phyloP scores from a whole-genome alignment of 2,888 invertebrate genomes.

The Mythimna albipuncta region DNA sequence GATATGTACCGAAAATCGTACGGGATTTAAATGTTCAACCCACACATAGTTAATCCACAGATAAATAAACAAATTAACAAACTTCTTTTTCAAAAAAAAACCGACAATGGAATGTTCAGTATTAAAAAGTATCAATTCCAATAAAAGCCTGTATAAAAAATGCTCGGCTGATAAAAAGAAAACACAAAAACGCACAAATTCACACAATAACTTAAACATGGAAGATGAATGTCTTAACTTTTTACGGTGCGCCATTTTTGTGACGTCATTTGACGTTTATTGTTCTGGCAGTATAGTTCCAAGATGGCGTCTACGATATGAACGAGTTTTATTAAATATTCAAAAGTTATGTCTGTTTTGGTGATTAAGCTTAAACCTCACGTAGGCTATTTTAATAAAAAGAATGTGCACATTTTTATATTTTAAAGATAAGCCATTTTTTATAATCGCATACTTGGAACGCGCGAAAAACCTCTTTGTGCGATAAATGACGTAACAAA shows the following conservation, averaged over 20 bases:
- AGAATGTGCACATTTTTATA: constrained; percentile 54
- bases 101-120: constrained; percentile 64
- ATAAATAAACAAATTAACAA: constrained; percentile 69
- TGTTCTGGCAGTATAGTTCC: constrained; percentile 58
- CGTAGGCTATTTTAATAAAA: constrained; percentile 62
- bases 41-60: constrained; percentile 63
- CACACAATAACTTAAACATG: constrained; percentile 68
- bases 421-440: constrained; percentile 50
- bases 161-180: constrained; percentile 61
- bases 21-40: constrained; percentile 63
- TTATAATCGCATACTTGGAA: constrained; percentile 40
- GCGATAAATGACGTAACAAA: constrained; percentile 59
- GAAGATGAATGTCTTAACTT: constrained; percentile 65
- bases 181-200: constrained; percentile 67
- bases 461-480: constrained; percentile 34
- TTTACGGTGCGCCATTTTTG: constrained; percentile 60
- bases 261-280: constrained; percentile 66
- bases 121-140: constrained; percentile 67
- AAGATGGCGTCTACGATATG: constrained; percentile 60
- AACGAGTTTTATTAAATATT: constrained; percentile 60
- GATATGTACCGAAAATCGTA: constrained; percentile 63
- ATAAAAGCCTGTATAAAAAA: constrained; percentile 63
- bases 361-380: constrained; percentile 58
- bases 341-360: constrained; percentile 56
- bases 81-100: constrained; percentile 59